Conservation (phyloP, 2,888 invertebrate species). For the Dolichopus griseipennis region DNA sequence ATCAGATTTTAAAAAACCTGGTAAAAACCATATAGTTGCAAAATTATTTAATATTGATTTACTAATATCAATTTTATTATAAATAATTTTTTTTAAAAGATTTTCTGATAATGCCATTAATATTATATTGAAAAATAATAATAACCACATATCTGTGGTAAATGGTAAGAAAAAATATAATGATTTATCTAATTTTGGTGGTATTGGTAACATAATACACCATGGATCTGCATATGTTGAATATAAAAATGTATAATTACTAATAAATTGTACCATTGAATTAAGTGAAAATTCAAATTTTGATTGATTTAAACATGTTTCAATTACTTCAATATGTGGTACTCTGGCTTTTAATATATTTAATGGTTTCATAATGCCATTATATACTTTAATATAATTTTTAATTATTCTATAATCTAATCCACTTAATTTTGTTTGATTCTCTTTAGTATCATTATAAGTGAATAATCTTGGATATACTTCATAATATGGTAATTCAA, state of each 20-base stretch:
- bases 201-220: not conserved
- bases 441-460: not conserved
- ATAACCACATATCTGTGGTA: not conserved
- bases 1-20: not conserved
- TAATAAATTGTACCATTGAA: not conserved
- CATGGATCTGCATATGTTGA: not conserved
- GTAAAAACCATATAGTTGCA: not conserved
- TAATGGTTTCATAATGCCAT: not conserved
- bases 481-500: not conserved
- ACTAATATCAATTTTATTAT: not conserved
- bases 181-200: not conserved
- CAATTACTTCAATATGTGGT: not conserved
- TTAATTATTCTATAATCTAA: not conserved
- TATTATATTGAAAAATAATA: not conserved
- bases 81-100: not conserved
- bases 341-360: not conserved
- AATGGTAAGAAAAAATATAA: slow-evolving; percentile 4
- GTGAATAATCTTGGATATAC: not conserved
- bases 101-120: not conserved
- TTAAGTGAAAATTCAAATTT: not conserved
- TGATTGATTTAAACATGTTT: not conserved
- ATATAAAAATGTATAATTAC: slow-evolving; percentile 1
- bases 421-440: not conserved
- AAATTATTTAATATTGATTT: not conserved
- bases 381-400: not conserved